Evolutionary conservation across 2,113 vertebrate genomes (phyloP).

Genomic region (Podarcis muralis): DNA sequence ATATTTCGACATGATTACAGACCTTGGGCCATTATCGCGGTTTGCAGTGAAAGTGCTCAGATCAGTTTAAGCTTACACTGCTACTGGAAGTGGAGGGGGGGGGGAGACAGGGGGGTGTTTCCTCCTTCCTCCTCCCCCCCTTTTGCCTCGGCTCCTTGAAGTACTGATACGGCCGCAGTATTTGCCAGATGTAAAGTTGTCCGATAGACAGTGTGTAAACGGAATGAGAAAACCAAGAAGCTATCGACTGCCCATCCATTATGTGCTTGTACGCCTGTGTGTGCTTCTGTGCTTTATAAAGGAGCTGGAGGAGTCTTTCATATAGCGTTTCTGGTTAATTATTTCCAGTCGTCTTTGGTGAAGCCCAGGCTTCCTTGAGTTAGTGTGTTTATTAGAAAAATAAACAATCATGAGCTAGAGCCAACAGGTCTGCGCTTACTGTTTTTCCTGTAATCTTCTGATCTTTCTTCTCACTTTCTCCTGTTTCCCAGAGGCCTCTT

Average conservation of each 20-base stretch:
- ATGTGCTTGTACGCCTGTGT: background rate
- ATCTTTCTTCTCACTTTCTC: constrained; percentile 12
- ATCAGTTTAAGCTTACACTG: constrained; percentile 16
- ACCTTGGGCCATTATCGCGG: constrained; percentile 2
- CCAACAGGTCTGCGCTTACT: constrained; percentile 3
- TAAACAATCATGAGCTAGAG: constrained; percentile 17
- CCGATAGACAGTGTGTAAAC: constrained; percentile 18
- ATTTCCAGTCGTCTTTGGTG: constrained; percentile 40
- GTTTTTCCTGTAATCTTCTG: constrained; percentile 11
- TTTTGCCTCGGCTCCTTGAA: background rate
- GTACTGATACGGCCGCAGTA: background rate
- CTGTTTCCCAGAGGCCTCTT: background rate
- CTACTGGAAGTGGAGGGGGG: constrained; percentile 18
- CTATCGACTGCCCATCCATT: background rate
- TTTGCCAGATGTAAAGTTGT: constrained; percentile 24
- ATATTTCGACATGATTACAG: constrained; percentile 13
- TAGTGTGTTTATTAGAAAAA: constrained; percentile 33
- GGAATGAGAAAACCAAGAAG: constrained; percentile 11
- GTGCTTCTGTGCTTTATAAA: background rate
- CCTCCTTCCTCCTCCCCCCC: background rate
- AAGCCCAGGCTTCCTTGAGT: background rate
- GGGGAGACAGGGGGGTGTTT: background rate
- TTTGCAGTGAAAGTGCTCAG: constrained; percentile 8
- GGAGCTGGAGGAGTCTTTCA: background rate
- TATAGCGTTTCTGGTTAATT: constrained; percentile 27